phyloP scores from a whole-genome alignment of 2,888 invertebrate genomes.

The Allygus modestus region DNA sequence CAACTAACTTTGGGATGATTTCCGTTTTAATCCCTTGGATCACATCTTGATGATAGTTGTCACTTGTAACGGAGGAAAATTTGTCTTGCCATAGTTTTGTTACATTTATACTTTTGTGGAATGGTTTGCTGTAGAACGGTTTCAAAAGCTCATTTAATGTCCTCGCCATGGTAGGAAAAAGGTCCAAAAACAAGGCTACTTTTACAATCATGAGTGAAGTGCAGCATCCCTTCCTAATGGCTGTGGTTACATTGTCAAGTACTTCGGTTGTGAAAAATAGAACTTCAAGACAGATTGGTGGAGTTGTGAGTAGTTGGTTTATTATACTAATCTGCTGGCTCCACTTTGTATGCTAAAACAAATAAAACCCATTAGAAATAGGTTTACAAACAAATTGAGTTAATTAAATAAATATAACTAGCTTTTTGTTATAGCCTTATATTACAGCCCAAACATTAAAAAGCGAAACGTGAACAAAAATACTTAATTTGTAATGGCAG shows the following conservation, averaged over 20 bases:
- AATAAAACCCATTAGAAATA: no score
- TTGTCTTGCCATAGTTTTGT: background rate
- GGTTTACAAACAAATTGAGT: no score
- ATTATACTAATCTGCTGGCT: background rate
- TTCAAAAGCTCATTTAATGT: background rate
- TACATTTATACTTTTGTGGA: background rate
- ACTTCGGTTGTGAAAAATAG: background rate
- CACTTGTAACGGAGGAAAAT: background rate
- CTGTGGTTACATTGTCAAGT: background rate
- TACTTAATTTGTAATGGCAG: no score
- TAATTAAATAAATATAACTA: no score
- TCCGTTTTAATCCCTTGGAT: background rate
- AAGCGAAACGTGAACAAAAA: no score
- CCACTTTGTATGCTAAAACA: background rate
- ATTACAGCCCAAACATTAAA: no score
- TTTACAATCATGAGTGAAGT: background rate
- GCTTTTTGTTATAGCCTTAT: no score
- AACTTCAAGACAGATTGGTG: background rate
- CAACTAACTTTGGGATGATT: background rate
- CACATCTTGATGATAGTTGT: background rate
- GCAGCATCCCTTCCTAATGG: background rate
- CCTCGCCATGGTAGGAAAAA: background rate
- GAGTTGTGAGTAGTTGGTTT: background rate
- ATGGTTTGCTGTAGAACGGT: background rate
- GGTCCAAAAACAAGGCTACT: background rate